Conservation (phyloP, 2,888 invertebrate genomes). For the Philereme vetulata region DNA sequence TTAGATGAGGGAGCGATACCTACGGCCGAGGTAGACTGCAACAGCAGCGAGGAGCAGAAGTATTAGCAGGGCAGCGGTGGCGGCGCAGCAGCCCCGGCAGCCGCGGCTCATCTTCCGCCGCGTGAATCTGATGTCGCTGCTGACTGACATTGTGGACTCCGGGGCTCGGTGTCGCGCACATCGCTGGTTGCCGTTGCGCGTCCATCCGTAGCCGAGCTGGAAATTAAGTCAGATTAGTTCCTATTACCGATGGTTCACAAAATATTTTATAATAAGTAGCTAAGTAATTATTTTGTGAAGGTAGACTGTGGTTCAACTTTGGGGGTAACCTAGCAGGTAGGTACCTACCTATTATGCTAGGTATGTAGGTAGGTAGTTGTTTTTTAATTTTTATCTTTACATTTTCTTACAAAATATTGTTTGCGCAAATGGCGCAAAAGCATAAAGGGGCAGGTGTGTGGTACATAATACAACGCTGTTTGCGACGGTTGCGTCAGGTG, state of each 20-base stretch:
- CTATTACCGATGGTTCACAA: too few species aligned
- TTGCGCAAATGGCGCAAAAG: constrained; percentile 16
- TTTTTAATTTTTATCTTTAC: not conserved
- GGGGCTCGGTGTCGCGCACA: constrained; percentile 80
- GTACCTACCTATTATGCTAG: too few species aligned
- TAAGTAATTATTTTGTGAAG: too few species aligned
- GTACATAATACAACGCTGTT: constrained; percentile 5
- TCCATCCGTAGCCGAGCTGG: constrained; percentile 76
- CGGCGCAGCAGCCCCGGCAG: constrained; percentile 94
- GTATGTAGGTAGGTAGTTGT: too few species aligned
- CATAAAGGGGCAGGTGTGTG: constrained; percentile 14
- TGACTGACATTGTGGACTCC: constrained; percentile 92
- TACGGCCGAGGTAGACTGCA: constrained; percentile 86
- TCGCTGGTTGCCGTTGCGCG: constrained; percentile 63
- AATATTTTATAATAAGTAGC: too few species aligned
- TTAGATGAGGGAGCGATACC: constrained; percentile 54
- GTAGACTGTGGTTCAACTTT: too few species aligned
- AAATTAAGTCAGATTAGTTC: constrained; percentile 1
- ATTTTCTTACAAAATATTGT: constrained; percentile 3
- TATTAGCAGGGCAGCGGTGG: constrained; percentile 92
- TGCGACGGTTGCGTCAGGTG: constrained; percentile 26
- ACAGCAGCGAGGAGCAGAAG: constrained; percentile 86
- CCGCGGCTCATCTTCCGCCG: constrained; percentile 92
- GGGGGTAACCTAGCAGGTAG: too few species aligned
- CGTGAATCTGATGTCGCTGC: constrained; percentile 95